phyloP scores from a whole-genome alignment of 2,797 vertebrate genomes.

The Chiroxiphia lanceolata region DNA sequence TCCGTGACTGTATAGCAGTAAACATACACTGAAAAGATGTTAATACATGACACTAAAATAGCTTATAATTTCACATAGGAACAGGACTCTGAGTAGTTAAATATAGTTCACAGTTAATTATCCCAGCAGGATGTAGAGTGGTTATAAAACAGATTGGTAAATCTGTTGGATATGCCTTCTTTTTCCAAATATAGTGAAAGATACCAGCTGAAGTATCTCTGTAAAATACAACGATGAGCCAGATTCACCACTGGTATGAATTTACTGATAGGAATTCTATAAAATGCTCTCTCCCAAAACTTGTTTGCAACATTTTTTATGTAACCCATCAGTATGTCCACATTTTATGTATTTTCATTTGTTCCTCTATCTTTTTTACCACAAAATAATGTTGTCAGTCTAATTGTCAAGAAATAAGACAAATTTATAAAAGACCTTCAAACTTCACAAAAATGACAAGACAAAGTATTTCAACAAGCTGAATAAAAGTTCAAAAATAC shows the following conservation, averaged over 20 bases:
- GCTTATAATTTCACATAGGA: slow-evolving; percentile 4
- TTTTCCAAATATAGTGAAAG: slow-evolving; percentile 53
- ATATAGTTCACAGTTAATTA: slow-evolving; percentile 54
- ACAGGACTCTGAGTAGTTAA: slow-evolving; percentile 31
- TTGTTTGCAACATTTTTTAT: neutral
- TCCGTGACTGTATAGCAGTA: neutral
- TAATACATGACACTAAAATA: neutral
- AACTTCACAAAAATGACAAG: neutral
- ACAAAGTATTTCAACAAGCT: neutral
- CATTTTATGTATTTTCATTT: neutral
- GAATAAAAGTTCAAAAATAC: neutral
- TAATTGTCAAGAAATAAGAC: neutral
- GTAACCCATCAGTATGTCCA: neutral
- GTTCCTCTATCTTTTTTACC: neutral
- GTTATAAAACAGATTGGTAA: slow-evolving; percentile 35
- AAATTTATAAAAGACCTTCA: neutral
- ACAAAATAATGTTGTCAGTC: neutral
- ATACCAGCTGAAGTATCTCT: slow-evolving; percentile 15
- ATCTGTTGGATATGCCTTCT: slow-evolving; percentile 30
- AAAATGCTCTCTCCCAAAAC: neutral
- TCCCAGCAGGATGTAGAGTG: slow-evolving; percentile 28
- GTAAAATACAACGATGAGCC: neutral
- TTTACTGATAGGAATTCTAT: neutral
- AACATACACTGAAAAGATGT: neutral
- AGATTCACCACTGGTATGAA: slow-evolving; percentile 16